Evolutionary conservation across 2,797 vertebrate genomes (phyloP).

Genomic region (Pseudomugil gertrudae): DNA sequence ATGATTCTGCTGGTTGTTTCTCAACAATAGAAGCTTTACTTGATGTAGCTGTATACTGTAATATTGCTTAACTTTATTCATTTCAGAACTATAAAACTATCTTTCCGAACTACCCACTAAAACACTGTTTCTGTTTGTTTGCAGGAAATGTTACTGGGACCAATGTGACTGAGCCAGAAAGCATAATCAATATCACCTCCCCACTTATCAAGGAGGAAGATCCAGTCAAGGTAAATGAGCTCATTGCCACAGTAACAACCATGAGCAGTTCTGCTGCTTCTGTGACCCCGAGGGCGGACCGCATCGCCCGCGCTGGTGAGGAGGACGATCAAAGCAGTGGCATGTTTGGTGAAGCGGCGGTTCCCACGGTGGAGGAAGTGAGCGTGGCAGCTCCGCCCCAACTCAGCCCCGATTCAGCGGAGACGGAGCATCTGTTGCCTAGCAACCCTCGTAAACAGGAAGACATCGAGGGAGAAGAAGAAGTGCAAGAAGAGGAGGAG

Average conservation of each 20-base stretch:
- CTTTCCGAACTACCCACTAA: conserved; percentile 15
- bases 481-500: conserved; percentile 62
- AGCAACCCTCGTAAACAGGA: conserved; percentile 45
- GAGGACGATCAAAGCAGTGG: conserved; percentile 89
- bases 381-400: conserved; percentile 29
- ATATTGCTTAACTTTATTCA: background rate
- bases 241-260: conserved; percentile 44
- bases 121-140: conserved; percentile 46
- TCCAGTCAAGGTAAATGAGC: conserved; percentile 57
- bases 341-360: conserved; percentile 71
- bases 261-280: conserved; percentile 52
- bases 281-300: conserved; percentile 59
- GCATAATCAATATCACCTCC: conserved; percentile 63
- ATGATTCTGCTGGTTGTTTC: too few relatives aligned
- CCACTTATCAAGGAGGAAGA: conserved; percentile 60
- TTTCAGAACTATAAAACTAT: background rate
- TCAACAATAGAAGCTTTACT: background rate
- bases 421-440: conserved; percentile 77
- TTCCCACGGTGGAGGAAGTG: conserved; percentile 41
- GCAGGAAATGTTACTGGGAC: conserved; percentile 66
- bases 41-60: too few relatives aligned
- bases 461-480: conserved; percentile 36
- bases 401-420: conserved; percentile 77
- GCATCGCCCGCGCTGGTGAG: conserved; percentile 67
- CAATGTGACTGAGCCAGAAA: conserved; percentile 65